Base-by-base conservation (phyloP, 2,888 invertebrate species). In the Camptogramma bilineatum region DNA sequence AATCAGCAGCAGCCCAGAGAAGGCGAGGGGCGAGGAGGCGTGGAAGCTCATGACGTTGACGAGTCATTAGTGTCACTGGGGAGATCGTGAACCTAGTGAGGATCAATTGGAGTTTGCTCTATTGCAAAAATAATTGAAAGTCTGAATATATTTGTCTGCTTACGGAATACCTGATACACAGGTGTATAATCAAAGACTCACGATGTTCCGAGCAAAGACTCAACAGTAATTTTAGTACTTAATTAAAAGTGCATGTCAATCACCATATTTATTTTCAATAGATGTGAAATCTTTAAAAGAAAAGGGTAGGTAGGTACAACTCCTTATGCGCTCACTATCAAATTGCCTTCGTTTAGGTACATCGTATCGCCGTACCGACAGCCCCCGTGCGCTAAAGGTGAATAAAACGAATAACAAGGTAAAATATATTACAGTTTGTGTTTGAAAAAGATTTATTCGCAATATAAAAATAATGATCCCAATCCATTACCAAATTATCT, bases 401-500 rank as follows among this genome's bases (percentile, higher is more conserved):
- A 72, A 76, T 67, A 58, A 62, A 60, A 69, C 70, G 57, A 71
- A 67, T 71, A 68, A 67, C 69, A 31, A 19, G 17, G 34, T 21
- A 71, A 71, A 50, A 48, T 66, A 68, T 54, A 48, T 21, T 21
- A 56, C 44, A 69, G 68, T 73, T 59, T 62, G 18, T 50, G 62
- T 39, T 66, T 51, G 39, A 68, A 63, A 62, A 61, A 62, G 72
- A 75, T 73, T 73, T 78, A 76, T 78, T 73, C 71, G 71, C 70
- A 80, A 82, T 77, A 77, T 75, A 78, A 82, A 76, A 80, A 74
- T 82, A 85, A 86, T 86, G 85, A 87, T 82, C 80, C 86, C 82
- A 80, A 87, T 90, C 90, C 91, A 92, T 92, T 92, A 92, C 88
- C 75, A 85, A 90, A 91, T 91, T 90, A 90, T 90, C 89, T 89